Base-by-base conservation (phyloP, 2,113 vertebrate genomes). In the Syrmaticus mikado region DNA sequence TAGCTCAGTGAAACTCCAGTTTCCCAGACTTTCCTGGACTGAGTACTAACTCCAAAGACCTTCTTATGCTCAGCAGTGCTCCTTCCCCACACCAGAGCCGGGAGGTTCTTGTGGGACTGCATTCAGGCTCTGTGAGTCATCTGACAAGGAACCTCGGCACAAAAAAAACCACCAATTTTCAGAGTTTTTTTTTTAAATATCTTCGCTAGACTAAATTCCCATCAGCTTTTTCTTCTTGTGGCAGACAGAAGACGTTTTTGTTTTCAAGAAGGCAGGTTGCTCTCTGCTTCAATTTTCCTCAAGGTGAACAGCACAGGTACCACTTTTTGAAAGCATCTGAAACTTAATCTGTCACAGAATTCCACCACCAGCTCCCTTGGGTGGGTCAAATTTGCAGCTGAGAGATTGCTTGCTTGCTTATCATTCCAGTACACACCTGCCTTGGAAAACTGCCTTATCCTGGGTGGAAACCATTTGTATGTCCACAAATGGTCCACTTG, bases 391-490 rank as follows among this genome's bases (percentile, higher is more conserved):
- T 82, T 78, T 79, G 78, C 36, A 76, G 74, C 62, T 52, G 74
- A 79, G 88, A 92, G 68, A 64, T 84, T 92, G 70, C 45, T 46
- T 90, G 22, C 41, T 92, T 87, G 7, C 55, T 92, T 96, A 90
- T 92, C 72, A 1, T 92, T 88, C 45, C 38, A 8, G 3, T 58
- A 81, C 76, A 95, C 77, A 73, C 61, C 62, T 93, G 66, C 46
- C 58, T 79, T 68, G 22, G 43, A 92, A 95, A 94, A 84, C 13
- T 0, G 2, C 25, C 38, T 91, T 89, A 55, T 55, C 84, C 48
- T 43, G 25, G 25, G 13, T 91, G 34, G 62, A 86, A 91, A 75
- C 58, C 74, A 43, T 89, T 89, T 94, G 18, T 84, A 93, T 91
- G 66, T 82, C 58, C 53, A 75, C 50, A 76, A 71, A 66, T 0